Evolutionary conservation across 2,797 vertebrate genomes (phyloP).

Genomic region (Aldrovandia affinis): DNA sequence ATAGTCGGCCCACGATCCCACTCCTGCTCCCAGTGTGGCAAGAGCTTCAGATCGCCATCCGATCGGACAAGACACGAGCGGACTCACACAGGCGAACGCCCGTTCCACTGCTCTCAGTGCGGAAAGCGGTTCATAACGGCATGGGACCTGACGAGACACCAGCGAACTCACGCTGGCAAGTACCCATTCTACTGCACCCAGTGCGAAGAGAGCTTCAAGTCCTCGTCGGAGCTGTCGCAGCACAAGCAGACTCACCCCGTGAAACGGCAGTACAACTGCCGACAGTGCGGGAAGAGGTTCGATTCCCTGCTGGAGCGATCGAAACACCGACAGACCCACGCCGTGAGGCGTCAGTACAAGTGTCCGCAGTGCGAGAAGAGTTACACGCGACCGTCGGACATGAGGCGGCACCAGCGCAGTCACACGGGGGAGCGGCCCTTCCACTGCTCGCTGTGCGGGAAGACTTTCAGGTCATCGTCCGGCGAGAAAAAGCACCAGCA

Average conservation of each 20-base stretch:
- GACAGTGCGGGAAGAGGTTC: conserved; percentile 31
- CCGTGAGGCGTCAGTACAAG: conserved; percentile 61
- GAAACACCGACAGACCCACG: conserved; percentile 67
- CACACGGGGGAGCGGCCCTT: conserved; percentile 74
- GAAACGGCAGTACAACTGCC: conserved; percentile 22
- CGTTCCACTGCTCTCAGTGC: conserved; percentile 73
- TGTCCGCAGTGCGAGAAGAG: conserved; percentile 72
- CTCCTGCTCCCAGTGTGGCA: conserved; percentile 66
- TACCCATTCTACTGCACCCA: conserved; percentile 77
- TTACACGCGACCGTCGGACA: conserved; percentile 73
- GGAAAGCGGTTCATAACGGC: conserved; percentile 77
- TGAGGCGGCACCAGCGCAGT: conserved; percentile 68
- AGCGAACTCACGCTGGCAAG: conserved; percentile 65
- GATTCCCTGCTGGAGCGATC: conserved; percentile 2
- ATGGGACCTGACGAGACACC: conserved; percentile 77
- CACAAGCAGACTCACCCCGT: conserved; percentile 29
- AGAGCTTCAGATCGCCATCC: conserved; percentile 71
- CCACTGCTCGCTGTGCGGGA: conserved; percentile 69
- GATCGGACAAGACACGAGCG: conserved; percentile 77
- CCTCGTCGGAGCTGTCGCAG: conserved; percentile 55
- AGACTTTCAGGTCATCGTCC: conserved; percentile 67
- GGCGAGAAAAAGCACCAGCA: conserved; percentile 71
- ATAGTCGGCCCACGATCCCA: conserved; percentile 38
- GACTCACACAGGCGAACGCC: conserved; percentile 77
- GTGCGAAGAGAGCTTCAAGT: conserved; percentile 66